These are phyloP conservation scores for Uria lomvia DNA, from an alignment of 2,113 vertebrate species.

Conservation along the genomic window DNA sequence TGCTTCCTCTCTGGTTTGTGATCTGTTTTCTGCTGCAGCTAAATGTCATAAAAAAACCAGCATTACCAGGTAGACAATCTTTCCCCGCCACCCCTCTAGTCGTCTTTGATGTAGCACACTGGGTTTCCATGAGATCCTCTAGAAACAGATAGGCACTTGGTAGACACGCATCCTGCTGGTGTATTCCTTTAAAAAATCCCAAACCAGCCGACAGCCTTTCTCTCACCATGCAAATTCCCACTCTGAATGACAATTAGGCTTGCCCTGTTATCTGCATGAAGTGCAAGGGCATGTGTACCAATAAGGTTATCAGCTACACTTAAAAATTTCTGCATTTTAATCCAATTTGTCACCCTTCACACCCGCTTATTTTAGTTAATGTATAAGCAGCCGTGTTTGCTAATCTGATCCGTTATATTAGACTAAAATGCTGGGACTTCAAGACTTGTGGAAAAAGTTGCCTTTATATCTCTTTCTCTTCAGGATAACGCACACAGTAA, in stretches of 20 bases:
- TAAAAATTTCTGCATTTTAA: constrained; percentile 15
- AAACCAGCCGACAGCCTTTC: not conserved
- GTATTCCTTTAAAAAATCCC: not conserved
- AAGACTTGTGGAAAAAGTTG: not conserved
- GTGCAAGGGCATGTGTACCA: not conserved
- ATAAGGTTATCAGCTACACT: not conserved
- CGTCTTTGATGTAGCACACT: not conserved
- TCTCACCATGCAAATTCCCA: not conserved
- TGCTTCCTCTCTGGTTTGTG: constrained; percentile 37
- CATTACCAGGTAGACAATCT: not conserved
- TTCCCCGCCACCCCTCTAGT: not conserved
- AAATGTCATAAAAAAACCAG: constrained; percentile 3
- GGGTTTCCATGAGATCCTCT: not conserved
- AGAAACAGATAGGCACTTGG: not conserved
- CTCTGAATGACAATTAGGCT: not conserved
- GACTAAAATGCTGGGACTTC: not conserved
- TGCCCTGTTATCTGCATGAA: not conserved
- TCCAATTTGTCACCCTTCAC: constrained; percentile 2
- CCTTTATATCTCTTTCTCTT: not conserved
- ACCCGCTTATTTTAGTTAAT: not conserved
- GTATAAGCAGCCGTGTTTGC: not conserved
- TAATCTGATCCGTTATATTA: not conserved
- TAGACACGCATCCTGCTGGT: not conserved
- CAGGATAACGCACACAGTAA: not conserved
- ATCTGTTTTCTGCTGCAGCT: constrained; percentile 30